Evolutionary conservation across 2,797 vertebrate species (phyloP).

Genomic region (Tadarida brasiliensis): DNA sequence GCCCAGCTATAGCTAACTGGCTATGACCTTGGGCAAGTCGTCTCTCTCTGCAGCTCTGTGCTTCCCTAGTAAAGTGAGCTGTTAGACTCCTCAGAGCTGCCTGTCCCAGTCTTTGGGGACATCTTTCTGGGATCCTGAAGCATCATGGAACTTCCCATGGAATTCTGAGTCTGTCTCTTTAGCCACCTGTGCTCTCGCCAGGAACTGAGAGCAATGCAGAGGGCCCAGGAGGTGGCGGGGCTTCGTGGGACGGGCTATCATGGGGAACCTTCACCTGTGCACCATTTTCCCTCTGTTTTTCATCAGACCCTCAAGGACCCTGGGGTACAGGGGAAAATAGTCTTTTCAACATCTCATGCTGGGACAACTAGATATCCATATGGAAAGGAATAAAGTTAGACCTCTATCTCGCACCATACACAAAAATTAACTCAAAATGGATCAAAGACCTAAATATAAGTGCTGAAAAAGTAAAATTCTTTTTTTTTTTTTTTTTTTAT

Average conservation of each 20-base stretch:
- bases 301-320: background rate
- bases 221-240: background rate
- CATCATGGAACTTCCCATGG: background rate
- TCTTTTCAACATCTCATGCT: background rate
- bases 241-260: rapidly evolving
- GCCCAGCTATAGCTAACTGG: background rate
- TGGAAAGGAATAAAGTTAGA: background rate
- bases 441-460: background rate
- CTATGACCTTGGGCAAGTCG: no score
- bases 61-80: background rate
- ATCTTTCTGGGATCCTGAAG: background rate
- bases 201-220: background rate
- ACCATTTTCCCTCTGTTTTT: background rate
- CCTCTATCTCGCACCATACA: background rate
- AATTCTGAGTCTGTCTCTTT: background rate
- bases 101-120: background rate
- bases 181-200: background rate
- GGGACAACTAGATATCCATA: background rate
- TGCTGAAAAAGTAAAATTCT: background rate
- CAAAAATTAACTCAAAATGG: background rate
- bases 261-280: background rate
- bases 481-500: no score
- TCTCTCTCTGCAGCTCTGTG: background rate
- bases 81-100: no score
- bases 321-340: background rate